These are phyloP conservation scores for Ictalurus punctatus DNA, from an alignment of 2,113 vertebrate genomes.

Conservation along the genomic window DNA sequence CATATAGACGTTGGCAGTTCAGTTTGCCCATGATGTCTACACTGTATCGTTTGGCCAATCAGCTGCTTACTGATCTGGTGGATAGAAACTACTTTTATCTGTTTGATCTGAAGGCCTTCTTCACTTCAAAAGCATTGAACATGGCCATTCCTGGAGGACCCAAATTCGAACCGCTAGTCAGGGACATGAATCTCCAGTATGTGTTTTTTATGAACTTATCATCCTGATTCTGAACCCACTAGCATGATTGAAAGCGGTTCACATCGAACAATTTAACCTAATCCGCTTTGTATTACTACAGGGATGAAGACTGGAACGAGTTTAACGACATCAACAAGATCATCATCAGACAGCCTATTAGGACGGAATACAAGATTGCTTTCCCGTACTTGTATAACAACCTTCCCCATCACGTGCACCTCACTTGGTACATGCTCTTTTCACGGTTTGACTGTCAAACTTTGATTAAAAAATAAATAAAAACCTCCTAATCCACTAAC, in stretches of 20 bases:
- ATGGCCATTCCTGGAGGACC: slow-evolving; percentile 99
- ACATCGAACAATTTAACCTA: neutral
- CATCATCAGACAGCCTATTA: slow-evolving; percentile 96
- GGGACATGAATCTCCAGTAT: slow-evolving; percentile 98
- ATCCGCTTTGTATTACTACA: slow-evolving; percentile 52
- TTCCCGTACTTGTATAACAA: slow-evolving; percentile 99
- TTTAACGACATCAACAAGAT: slow-evolving; percentile 99
- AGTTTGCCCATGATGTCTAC: slow-evolving; percentile 99
- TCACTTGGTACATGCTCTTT: slow-evolving; percentile 83
- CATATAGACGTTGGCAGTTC: slow-evolving; percentile 98
- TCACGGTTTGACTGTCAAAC: neutral
- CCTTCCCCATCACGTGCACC: slow-evolving; percentile 95
- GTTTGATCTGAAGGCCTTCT: slow-evolving; percentile 97
- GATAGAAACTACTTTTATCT: slow-evolving; percentile 98
- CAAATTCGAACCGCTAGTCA: slow-evolving; percentile 96
- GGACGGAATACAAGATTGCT: slow-evolving; percentile 98
- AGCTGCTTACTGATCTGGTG: slow-evolving; percentile 94
- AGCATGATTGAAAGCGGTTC: neutral
- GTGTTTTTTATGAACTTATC: slow-evolving; percentile 45
- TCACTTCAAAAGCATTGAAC: slow-evolving; percentile 97
- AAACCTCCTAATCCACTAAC: neutral
- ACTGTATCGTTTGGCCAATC: slow-evolving; percentile 95
- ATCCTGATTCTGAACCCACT: neutral
- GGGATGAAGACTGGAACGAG: slow-evolving; percentile 99
- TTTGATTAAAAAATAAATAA: neutral